A percentile compares a stretch with the other conserved stretches of the same genome.
These are phyloP conservation scores for Carcina quercana DNA, from an alignment of 2,888 invertebrate species.

Conservation along the genomic window DNA sequence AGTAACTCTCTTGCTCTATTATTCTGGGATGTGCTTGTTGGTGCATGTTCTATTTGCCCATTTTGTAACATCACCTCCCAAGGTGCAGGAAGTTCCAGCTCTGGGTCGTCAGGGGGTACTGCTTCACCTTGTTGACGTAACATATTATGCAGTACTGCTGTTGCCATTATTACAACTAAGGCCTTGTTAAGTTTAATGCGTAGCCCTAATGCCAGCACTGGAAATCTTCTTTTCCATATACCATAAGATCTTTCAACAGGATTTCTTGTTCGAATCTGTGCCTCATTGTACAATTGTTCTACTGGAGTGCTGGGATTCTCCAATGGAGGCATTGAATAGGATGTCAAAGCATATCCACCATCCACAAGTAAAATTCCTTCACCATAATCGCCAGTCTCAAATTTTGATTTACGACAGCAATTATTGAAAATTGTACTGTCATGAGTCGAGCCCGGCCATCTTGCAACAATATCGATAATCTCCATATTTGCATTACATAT, in stretches of 20 bases:
- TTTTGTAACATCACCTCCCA: no score
- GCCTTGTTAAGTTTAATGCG: no score
- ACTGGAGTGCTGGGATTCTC: neutral
- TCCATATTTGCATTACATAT: no score
- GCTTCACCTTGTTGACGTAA: no score
- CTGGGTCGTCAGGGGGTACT: no score
- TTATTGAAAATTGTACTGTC: conserved; percentile 12
- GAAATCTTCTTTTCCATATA: neutral
- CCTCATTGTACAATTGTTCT: neutral
- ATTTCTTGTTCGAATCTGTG: neutral
- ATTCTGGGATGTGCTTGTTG: no score
- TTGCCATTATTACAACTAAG: no score
- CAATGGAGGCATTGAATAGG: neutral
- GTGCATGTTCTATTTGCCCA: no score
- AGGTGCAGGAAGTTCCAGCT: no score
- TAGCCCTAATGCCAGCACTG: neutral
- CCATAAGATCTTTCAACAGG: neutral
- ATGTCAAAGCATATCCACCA: neutral
- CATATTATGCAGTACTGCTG: no score
- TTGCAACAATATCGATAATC: conserved; percentile 13
- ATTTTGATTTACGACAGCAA: neutral
- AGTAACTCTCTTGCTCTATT: no score
- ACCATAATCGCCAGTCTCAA: neutral
- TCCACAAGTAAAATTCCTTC: neutral
- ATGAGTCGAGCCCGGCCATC: conserved; percentile 15